phyloP scores from a whole-genome alignment of 2,797 vertebrate species.

The Typhlichthys subterraneus region DNA sequence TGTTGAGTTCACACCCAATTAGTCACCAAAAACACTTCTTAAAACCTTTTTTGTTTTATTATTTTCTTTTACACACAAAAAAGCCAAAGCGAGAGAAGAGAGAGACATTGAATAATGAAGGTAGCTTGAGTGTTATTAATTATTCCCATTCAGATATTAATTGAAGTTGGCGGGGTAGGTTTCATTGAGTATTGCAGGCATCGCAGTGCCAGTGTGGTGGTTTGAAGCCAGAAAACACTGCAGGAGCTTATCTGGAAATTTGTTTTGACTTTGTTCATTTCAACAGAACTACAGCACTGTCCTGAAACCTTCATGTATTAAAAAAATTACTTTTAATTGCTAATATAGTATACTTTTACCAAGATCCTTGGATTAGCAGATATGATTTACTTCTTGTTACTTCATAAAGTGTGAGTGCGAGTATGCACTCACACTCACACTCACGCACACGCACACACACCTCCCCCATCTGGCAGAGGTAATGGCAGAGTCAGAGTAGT shows the following conservation, averaged over 20 bases:
- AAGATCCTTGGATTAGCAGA: too few species aligned
- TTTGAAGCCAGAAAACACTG: slow-evolving; percentile 9
- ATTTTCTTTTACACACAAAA: too few species aligned
- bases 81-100: slow-evolving; percentile 9
- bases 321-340: not conserved
- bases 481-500: slow-evolving; percentile 44
- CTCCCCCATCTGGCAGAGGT: slow-evolving; percentile 43
- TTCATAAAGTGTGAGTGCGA: too few species aligned
- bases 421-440: too few species aligned
- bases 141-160: slow-evolving; percentile 46
- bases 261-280: slow-evolving; percentile 30
- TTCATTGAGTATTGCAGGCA: slow-evolving; percentile 24
- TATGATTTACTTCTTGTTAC: too few species aligned
- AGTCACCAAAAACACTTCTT: slow-evolving; percentile 12
- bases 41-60: too few species aligned
- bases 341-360: not conserved
- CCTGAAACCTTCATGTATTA: too few species aligned
- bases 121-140: slow-evolving; percentile 42
- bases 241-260: slow-evolving; percentile 31
- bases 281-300: not conserved
- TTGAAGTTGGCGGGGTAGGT: slow-evolving; percentile 42
- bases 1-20: slow-evolving; percentile 42
- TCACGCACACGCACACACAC: too few species aligned
- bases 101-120: slow-evolving; percentile 30
- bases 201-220: slow-evolving; percentile 11